Evolutionary conservation across 2,888 invertebrate genomes (phyloP).

Genomic region (Ametastegia equiseti): DNA sequence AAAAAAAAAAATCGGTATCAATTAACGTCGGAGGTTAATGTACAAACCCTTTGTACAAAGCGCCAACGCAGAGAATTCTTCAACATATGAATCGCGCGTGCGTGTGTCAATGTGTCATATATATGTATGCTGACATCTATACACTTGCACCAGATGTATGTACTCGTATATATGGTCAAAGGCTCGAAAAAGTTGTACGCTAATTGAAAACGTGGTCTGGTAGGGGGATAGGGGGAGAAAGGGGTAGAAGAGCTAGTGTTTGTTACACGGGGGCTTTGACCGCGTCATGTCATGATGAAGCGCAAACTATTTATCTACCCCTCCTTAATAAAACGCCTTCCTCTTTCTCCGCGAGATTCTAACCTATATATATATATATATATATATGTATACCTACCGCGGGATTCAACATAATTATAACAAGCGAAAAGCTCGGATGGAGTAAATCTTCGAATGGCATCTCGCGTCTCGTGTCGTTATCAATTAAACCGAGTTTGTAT

Average conservation of each 20-base stretch:
- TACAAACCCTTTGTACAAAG: neutral
- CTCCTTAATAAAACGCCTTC: neutral
- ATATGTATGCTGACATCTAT: neutral
- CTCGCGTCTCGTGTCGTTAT: constrained; percentile 46
- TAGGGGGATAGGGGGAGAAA: neutral
- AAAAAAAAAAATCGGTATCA: no score
- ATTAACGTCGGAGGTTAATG: neutral
- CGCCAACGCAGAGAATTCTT: neutral
- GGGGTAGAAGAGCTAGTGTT: neutral
- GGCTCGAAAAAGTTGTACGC: constrained; percentile 33
- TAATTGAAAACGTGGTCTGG: constrained; percentile 30
- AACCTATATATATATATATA: constrained; percentile 39
- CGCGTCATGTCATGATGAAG: constrained; percentile 16
- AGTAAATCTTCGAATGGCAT: no score
- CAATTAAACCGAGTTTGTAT: constrained; percentile 53
- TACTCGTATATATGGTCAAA: constrained; percentile 13
- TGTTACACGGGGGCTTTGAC: constrained; percentile 21
- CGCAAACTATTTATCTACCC: constrained; percentile 18
- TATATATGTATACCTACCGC: neutral
- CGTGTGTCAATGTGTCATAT: neutral
- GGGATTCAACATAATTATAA: no score
- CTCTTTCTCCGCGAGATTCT: neutral
- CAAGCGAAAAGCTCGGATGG: no score
- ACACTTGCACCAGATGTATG: neutral
- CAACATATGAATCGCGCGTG: neutral